phyloP scores from a whole-genome alignment of 2,888 invertebrate species.

The Micoletzkya japonica region DNA sequence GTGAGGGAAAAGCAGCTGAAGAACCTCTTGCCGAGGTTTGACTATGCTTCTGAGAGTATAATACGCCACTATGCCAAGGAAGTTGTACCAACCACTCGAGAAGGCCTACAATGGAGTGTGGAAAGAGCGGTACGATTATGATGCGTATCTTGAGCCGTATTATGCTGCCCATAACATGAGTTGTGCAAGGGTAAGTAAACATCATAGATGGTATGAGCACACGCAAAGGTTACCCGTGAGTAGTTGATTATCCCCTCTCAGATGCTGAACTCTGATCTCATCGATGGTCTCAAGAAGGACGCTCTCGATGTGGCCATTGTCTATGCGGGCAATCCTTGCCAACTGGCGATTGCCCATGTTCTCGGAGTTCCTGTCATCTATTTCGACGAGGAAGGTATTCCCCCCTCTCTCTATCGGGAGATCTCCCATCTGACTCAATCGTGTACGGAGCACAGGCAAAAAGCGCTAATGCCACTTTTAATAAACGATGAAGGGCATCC shows the following conservation, averaged over 20 bases:
- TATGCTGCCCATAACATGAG: conserved; percentile 59
- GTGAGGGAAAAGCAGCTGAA: conserved; percentile 62
- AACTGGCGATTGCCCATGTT: conserved; percentile 57
- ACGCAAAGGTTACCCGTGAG: not conserved
- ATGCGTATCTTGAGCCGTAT: conserved; percentile 48
- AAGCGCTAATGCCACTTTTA: too few relatives aligned
- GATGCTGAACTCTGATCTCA: conserved; percentile 60
- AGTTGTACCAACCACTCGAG: conserved; percentile 54
- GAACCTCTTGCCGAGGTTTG: conserved; percentile 54
- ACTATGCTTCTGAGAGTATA: not conserved
- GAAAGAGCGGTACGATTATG: conserved; percentile 50
- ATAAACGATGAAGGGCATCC: too few relatives aligned
- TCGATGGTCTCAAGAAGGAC: conserved; percentile 56
- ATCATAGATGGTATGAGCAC: not conserved
- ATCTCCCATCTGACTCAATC: not conserved
- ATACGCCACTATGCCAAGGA: conserved; percentile 29
- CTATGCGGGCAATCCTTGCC: conserved; percentile 61
- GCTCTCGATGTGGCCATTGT: conserved; percentile 58
- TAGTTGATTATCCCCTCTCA: conserved; percentile 30
- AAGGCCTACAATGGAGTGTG: conserved; percentile 49
- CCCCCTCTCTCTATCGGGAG: conserved; percentile 28
- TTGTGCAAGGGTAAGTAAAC: conserved; percentile 52
- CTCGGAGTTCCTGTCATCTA: conserved; percentile 61
- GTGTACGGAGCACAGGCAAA: too few relatives aligned
- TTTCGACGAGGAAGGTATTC: conserved; percentile 54